Evolutionary conservation across 2,113 vertebrate genomes (phyloP), one percentile per base, ranked within the genome.

Genomic region (Chionis minor): DNA sequence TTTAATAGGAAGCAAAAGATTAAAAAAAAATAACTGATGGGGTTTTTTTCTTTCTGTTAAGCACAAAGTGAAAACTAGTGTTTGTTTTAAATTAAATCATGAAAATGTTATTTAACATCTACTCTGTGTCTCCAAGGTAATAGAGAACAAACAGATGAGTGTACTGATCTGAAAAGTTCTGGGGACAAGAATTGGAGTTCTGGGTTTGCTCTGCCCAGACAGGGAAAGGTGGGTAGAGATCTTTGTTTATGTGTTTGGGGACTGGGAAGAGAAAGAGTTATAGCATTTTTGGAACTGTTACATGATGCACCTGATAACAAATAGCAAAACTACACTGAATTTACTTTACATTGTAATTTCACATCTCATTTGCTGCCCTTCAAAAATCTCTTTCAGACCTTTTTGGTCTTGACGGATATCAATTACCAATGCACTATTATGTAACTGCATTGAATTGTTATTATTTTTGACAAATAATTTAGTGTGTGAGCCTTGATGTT

Each of bases 401-500:
- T 47, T 63, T n/a, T 70, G 12, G 2, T 32, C 8, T 71, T 92
- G 15, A 77, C 51, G 27, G 8, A 8, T 56, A 71, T 59, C 24
- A 63, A 4, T n/a, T 81, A 58, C n/a, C 40, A 11, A 18, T 4
- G 21, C 4, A 8, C 4, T 49, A 20, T 17, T 33, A 40, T 5
- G 58, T 14, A 65, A 21, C 3, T 40, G 61, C 5, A 49, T 52
- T 61, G 7, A 52, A 14, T 55, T 11, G 2, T 6, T 59, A 38
- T 16, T 44, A 32, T 51, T 85, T 54, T 59, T 67, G 15, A 22
- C 15, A n/a, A 33, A 58, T 33, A 78, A 38, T 51, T 23, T 21
- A 54, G 1, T 0, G 2, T 30, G 10, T 24, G 9, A 1, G 9
- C 5, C 47, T 66, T 44, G 2, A 4, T 32, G 93, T 42, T 9